Conservation (phyloP, 2,797 vertebrate species). For the Iguana delicatissima region DNA sequence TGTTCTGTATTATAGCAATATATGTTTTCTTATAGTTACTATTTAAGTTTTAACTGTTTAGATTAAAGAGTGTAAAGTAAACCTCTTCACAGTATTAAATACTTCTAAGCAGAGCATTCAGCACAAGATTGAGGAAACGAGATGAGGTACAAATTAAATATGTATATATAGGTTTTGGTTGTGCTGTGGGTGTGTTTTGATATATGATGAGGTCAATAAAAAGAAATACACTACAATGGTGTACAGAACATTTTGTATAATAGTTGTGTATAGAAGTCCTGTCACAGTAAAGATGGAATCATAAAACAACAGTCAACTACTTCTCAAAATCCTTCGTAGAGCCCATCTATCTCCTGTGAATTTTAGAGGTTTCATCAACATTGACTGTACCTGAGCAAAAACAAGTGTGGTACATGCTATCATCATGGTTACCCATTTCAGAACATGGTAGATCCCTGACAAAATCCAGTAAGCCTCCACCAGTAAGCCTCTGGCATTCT, state of each 20-base stretch:
- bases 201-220: constrained; percentile 24
- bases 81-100: constrained; percentile 51
- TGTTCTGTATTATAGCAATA: constrained; percentile 76
- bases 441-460: background rate
- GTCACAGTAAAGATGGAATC: background rate
- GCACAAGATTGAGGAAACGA: constrained; percentile 1
- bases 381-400: background rate
- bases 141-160: background rate
- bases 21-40: constrained; percentile 71
- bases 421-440: background rate
- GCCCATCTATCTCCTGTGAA: background rate
- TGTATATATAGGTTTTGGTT: constrained; percentile 14
- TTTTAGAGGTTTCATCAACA: background rate
- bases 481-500: background rate
- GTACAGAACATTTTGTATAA: constrained; percentile 18
- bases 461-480: background rate
- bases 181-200: constrained; percentile 27
- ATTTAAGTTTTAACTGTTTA: constrained; percentile 64
- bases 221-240: constrained; percentile 33
- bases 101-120: constrained; percentile 42
- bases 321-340: background rate
- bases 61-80: constrained; percentile 61
- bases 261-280: constrained; percentile 20
- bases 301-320: background rate
- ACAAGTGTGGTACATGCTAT: background rate